Evolutionary conservation across 2,888 invertebrate genomes (phyloP), one percentile per base, ranked within the genome.

Genomic region (Calameuta filiformis): DNA sequence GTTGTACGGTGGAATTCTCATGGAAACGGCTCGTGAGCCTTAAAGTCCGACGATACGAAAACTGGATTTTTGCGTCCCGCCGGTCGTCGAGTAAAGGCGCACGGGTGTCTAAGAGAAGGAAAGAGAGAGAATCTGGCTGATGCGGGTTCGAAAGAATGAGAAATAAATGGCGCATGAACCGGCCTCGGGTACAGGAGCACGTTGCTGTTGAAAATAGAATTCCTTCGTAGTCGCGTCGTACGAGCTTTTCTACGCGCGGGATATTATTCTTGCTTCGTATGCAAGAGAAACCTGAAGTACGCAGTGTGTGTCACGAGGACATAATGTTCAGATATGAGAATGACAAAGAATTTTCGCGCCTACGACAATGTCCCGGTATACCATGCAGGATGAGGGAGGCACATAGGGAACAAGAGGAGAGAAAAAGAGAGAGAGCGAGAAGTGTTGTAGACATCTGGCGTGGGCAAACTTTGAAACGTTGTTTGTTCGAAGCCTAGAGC

Each of bases 391-490:
- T 33, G 15, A 34, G 31, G 12, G 31, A 30, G 12, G 71, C 23
- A 71, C 31, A 73, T 73, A 79, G 79, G 75, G 35, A 40, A 73
- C 56, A 76, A 80, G 78, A 77, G 76, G 56, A 69, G 71, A 76
- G 73, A 76, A 73, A 77, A 79, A 68, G 75, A 35, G 31, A 79
- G 77, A 80, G 77, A 79, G 75, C 56, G 75, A 35, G 35, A 73
- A 40, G 40, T 6, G 23, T 23, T 15, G 40, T 56, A 56, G 15
- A 56, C 23, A 0, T 23, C 40, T 56, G 23, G 40, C 40, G 40
- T 56, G 23, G 40, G 40, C 40, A 56, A 56, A 56, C 23, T 56
- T 56, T 23, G 23, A 56, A 56, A 56, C 40, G 40, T 56, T 56
- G 40, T 56, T 56, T 56, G 40, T 56, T 56, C 40, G 40, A 56